These are phyloP conservation scores for Antennarius maculatus DNA, from an alignment of 2,797 vertebrate species.

Conservation along the genomic window DNA sequence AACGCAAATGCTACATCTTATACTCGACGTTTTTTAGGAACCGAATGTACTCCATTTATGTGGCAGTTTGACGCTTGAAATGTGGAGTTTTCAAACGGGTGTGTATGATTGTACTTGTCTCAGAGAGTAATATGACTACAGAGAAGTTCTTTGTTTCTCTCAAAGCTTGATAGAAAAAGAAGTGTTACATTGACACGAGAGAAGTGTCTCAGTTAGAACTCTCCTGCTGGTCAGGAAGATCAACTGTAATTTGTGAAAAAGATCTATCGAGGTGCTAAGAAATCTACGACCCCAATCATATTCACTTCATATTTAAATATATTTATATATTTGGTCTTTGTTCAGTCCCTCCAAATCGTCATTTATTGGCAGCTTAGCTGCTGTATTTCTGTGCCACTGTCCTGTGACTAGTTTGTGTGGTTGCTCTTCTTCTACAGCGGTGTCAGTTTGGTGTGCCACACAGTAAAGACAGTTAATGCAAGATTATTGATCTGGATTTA, in stretches of 20 bases:
- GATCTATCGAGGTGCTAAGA: conserved; percentile 17
- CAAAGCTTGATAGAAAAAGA: neutral
- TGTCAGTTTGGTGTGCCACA: conserved; percentile 1
- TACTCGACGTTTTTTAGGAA: neutral
- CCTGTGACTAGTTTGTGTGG: neutral
- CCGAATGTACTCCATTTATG: neutral
- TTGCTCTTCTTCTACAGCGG: neutral
- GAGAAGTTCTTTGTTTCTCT: neutral
- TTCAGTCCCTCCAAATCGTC: neutral
- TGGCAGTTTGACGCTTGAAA: conserved; percentile 17
- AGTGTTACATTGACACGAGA: conserved; percentile 6
- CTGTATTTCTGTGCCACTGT: neutral
- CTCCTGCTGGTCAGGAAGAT: conserved; percentile 70
- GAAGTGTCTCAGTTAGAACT: conserved; percentile 30
- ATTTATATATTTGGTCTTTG: neutral
- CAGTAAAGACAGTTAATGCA: conserved; percentile 3
- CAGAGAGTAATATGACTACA: neutral
- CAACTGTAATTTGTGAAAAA: neutral
- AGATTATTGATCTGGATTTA: neutral
- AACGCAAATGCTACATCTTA: conserved; percentile 5
- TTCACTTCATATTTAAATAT: neutral
- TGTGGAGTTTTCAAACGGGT: neutral
- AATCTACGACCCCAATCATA: neutral
- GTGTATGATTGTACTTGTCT: neutral
- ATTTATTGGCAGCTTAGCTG: neutral